A percentile compares a stretch with the other conserved stretches of the same genome.
phyloP scores from a whole-genome alignment of 2,888 invertebrate genomes.

The Chrysotoxum bicinctum region DNA sequence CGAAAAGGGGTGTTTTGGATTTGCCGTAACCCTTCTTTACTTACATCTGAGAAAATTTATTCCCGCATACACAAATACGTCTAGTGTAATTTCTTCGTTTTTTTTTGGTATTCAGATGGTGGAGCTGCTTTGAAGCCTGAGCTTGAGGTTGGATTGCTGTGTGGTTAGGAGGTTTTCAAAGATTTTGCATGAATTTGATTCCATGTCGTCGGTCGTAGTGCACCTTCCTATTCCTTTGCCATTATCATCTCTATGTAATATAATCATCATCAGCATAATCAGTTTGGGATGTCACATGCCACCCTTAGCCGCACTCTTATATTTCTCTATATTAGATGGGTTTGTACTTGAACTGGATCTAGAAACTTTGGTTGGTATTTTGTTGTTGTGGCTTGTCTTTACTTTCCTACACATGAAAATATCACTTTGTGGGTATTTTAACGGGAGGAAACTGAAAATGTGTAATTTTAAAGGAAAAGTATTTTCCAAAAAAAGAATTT shows the following conservation, averaged over 20 bases:
- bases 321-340: neutral
- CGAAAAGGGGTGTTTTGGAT: slow-evolving; percentile 14
- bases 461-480: slow-evolving; percentile 26
- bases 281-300: slow-evolving; percentile 45
- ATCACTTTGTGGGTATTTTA: slow-evolving; percentile 2
- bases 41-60: slow-evolving; percentile 10
- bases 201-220: neutral
- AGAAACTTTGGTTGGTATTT: slow-evolving; percentile 24
- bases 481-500: slow-evolving; percentile 47
- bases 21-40: slow-evolving; percentile 5
- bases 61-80: slow-evolving; percentile 7
- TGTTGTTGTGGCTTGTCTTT: neutral
- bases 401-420: neutral
- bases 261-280: slow-evolving; percentile 48
- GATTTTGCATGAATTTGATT: slow-evolving; percentile 8
- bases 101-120: slow-evolving; percentile 27
- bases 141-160: slow-evolving; percentile 1
- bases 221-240: slow-evolving; percentile 32
- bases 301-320: slow-evolving; percentile 7
- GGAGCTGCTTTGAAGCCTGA: slow-evolving; percentile 31
- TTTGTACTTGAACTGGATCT: slow-evolving; percentile 52
- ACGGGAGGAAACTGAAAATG: neutral
- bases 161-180: slow-evolving; percentile 1
- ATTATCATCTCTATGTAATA: slow-evolving; percentile 49
- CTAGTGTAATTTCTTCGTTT: slow-evolving; percentile 2